Evolutionary conservation across 2,113 vertebrate genomes (phyloP), one percentile per base, ranked within the genome.

Genomic region (Nansenia antarctica): DNA sequence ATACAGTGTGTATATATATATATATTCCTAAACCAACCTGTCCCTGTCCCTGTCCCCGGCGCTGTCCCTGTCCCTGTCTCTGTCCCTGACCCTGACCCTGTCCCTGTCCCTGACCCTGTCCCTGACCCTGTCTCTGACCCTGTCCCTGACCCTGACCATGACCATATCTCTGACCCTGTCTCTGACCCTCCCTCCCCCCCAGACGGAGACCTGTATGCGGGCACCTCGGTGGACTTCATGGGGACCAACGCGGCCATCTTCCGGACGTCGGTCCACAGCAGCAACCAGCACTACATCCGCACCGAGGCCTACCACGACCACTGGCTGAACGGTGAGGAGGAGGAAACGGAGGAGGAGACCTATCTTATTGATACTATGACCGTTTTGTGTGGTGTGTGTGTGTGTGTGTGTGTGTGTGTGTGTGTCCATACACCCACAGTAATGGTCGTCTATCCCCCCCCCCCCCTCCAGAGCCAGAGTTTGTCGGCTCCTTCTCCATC

Each of bases 161-260:
- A n/a, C n/a, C n/a, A n/a, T n/a, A n/a, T n/a, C n/a, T n/a, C n/a
- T n/a, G n/a, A n/a, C n/a, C n/a, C n/a, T n/a, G n/a, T n/a, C n/a
- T n/a, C n/a, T n/a, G n/a, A n/a, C 2, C 3, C 9, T 1, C 0
- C 0, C 2, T 32, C 37, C 1, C 59, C 61, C 0, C 0, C 65
- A 96, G 95, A 88, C 14, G 91, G 92, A 0, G 90, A 94, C 12
- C 87, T 96, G 1, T 96, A 94, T 3, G 90, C 94, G 0, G 95
- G 94, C 3, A 94, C 93, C 1, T 94, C 95, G 0, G 93, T 94
- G 0, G 94, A 96, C 71, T 95, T 95, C 70, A 94, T 95, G 93
- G 94, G 95, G 15, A 93, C 89, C 63, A 94, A 93, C 0, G 90
- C 94, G 0, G 94, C 91, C 0, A 89, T 96, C 76, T 94, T 95